phyloP scores from a whole-genome alignment of 2,113 vertebrate species.

The Amphiprion percula region DNA sequence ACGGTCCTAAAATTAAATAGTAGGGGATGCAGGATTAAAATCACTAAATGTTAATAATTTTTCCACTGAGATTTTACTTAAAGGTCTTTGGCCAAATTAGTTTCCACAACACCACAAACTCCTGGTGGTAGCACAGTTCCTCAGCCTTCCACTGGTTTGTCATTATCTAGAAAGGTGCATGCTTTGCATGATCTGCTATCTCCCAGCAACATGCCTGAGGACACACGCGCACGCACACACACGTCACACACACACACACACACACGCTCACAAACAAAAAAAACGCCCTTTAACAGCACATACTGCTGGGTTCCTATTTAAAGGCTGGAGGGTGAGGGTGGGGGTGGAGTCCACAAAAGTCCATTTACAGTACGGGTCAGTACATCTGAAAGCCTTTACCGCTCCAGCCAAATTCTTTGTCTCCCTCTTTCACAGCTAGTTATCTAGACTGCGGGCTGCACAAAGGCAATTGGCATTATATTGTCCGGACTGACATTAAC shows the following conservation, averaged over 20 bases:
- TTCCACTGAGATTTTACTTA: neutral
- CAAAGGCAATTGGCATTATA: slow-evolving; percentile 82
- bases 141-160: slow-evolving; percentile 11
- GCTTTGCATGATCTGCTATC: slow-evolving; percentile 66
- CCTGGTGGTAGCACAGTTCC: slow-evolving; percentile 6
- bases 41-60: neutral
- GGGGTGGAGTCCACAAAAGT: slow-evolving; percentile 76
- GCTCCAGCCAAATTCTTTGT: slow-evolving; percentile 85
- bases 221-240: slow-evolving; percentile 54
- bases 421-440: slow-evolving; percentile 75
- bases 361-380: slow-evolving; percentile 86
- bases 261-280: slow-evolving; percentile 39
- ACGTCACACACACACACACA: slow-evolving; percentile 41
- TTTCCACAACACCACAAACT: slow-evolving; percentile 8
- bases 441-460: slow-evolving; percentile 70
- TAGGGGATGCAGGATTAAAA: neutral
- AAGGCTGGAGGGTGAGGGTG: slow-evolving; percentile 54
- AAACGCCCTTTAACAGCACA: slow-evolving; percentile 77
- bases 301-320: slow-evolving; percentile 70
- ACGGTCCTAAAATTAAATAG: no score
- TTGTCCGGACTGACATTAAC: slow-evolving; percentile 81
- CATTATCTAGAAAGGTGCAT: slow-evolving; percentile 60
- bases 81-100: slow-evolving; percentile 9
- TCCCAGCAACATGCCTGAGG: slow-evolving; percentile 74
- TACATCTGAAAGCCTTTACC: slow-evolving; percentile 86